phyloP scores from a whole-genome alignment of 2,888 invertebrate genomes.

The Elysia crispata region DNA sequence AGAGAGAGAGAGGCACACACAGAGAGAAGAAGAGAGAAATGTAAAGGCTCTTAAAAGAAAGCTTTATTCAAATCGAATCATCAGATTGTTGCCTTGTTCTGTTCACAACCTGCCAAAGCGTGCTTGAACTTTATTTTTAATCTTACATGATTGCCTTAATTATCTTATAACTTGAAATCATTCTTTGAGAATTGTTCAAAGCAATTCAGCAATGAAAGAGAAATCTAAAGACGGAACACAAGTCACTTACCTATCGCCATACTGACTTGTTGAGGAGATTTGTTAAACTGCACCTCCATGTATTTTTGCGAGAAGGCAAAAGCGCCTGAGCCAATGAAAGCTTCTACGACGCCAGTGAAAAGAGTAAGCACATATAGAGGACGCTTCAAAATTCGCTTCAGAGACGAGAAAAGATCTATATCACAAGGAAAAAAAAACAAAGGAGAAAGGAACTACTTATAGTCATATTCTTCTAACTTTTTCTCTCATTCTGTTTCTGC shows the following conservation, averaged over 20 bases:
- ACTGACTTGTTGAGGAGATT: slow-evolving; percentile 65
- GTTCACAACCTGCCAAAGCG: too few species aligned
- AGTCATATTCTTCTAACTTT: too few species aligned
- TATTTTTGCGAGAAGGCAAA: slow-evolving; percentile 63
- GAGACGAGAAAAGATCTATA: slow-evolving; percentile 57
- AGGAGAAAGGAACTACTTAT: too few species aligned
- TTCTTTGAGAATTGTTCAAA: too few species aligned
- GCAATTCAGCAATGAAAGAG: too few species aligned
- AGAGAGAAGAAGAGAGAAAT: not conserved
- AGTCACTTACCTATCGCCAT: slow-evolving; percentile 58
- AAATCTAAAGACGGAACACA: not conserved
- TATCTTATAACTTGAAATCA: too few species aligned
- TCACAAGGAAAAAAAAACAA: not conserved
- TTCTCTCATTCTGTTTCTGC: too few species aligned
- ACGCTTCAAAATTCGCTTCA: slow-evolving; percentile 56
- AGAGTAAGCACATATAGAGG: slow-evolving; percentile 56
- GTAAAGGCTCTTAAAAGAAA: too few species aligned
- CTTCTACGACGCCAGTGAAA: slow-evolving; percentile 51
- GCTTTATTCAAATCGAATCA: too few species aligned
- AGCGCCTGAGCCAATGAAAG: slow-evolving; percentile 59
- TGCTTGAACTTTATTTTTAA: too few species aligned
- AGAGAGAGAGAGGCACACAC: not conserved
- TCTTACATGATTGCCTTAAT: too few species aligned
- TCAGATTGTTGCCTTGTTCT: too few species aligned
- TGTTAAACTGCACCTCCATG: slow-evolving; percentile 64